These are phyloP conservation scores for Cyrtorhinus lividipennis DNA, from an alignment of 1,140 invertebrate species.

Conservation along the genomic window DNA sequence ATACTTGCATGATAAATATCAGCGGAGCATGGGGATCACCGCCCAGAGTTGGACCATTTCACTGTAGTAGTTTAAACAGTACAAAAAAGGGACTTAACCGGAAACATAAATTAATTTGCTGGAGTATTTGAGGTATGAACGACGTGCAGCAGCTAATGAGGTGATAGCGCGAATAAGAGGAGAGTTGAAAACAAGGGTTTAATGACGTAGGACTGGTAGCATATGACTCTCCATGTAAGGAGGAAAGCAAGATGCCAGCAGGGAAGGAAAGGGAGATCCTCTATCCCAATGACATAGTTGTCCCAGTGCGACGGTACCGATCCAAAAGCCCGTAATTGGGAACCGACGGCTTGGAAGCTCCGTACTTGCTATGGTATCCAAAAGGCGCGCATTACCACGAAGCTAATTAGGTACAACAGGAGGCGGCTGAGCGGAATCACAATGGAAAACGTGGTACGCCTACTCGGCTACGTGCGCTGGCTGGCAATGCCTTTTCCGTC, in stretches of 20 bases:
- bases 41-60: too few species aligned
- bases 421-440: background rate
- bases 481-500: background rate
- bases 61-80: too few species aligned
- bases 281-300: background rate
- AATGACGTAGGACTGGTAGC: background rate
- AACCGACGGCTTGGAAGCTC: background rate
- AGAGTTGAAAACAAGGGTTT: background rate
- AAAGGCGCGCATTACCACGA: background rate
- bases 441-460: background rate
- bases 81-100: too few species aligned
- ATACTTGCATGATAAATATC: too few species aligned
- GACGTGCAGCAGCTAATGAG: too few species aligned
- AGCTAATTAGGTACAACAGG: background rate
- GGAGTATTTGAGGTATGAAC: too few species aligned
- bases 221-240: background rate
- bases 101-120: too few species aligned
- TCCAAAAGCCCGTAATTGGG: background rate
- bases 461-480: background rate
- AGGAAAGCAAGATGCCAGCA: too few species aligned
- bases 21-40: too few species aligned
- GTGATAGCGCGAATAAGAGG: too few species aligned
- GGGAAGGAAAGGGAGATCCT: background rate
- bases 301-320: background rate
- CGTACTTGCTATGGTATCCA: background rate